These are phyloP conservation scores for Chironomus tentans DNA, from an alignment of 2,888 invertebrate species.

Conservation along the genomic window DNA sequence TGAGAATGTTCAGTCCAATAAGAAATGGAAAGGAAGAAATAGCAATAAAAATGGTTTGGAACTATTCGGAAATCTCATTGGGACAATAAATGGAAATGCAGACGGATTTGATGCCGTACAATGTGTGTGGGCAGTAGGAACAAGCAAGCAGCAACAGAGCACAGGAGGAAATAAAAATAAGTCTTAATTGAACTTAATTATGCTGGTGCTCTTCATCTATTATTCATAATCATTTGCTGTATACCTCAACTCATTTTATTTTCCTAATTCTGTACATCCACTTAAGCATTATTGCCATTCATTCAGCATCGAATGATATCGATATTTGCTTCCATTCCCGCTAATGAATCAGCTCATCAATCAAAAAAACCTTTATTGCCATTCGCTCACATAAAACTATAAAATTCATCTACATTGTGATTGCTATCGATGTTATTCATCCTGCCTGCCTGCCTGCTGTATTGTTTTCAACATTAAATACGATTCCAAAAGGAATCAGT, in stretches of 20 bases:
- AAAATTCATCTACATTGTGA: background rate
- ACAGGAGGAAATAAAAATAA: background rate
- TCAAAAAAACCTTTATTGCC: background rate
- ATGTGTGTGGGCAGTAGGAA: too few species aligned
- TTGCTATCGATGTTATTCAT: background rate
- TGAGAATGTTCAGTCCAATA: background rate
- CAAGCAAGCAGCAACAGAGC: too few species aligned
- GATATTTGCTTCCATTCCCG: background rate
- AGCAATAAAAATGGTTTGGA: background rate
- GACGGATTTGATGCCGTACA: background rate
- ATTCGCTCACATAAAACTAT: background rate
- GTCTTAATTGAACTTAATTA: slow-evolving; percentile 1
- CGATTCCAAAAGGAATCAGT: too few species aligned
- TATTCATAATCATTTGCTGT: background rate
- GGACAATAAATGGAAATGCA: background rate
- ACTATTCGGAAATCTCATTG: background rate
- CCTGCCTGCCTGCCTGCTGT: too few species aligned
- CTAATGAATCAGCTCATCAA: background rate
- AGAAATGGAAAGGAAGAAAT: background rate
- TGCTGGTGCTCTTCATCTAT: background rate
- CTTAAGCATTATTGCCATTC: background rate
- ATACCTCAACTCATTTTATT: background rate
- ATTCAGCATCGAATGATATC: background rate
- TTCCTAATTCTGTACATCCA: background rate
- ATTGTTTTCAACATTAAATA: too few species aligned